A percentile compares a stretch with the other conserved stretches of the same genome.
Conservation (phyloP, 2,888 invertebrate species). For the Xanthia icteritia region DNA sequence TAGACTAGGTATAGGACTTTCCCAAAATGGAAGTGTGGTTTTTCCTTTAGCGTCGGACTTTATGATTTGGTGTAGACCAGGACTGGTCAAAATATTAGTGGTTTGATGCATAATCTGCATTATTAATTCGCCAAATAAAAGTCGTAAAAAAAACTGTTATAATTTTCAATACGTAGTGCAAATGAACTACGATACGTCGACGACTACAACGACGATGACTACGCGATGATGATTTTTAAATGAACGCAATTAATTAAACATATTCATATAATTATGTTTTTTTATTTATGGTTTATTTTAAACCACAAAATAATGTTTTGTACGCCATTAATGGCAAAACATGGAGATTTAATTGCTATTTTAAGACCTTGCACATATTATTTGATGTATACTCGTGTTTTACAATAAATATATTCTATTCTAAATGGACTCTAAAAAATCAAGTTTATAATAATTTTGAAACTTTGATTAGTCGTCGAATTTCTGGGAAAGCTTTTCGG, state of each 20-base stretch:
- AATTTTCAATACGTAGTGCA: not conserved
- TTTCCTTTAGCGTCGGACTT: conserved; percentile 1
- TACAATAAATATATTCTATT: too few relatives aligned
- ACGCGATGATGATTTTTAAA: too few relatives aligned
- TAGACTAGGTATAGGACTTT: not conserved
- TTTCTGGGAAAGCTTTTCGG: not conserved
- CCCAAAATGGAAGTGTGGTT: conserved; percentile 7
- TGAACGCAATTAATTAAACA: too few relatives aligned
- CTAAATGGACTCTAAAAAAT: not conserved
- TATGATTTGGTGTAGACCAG: not conserved
- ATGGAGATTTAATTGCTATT: too few relatives aligned
- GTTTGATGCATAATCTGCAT: not conserved
- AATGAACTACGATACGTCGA: too few relatives aligned
- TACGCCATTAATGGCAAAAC: too few relatives aligned
- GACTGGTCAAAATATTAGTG: not conserved
- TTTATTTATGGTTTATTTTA: too few relatives aligned
- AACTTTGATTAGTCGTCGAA: not conserved
- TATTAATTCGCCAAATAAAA: not conserved
- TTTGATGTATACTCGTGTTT: too few relatives aligned
- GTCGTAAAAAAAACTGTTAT: not conserved
- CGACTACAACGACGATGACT: too few relatives aligned
- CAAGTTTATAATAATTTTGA: not conserved
- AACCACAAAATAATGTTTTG: too few relatives aligned
- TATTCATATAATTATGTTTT: too few relatives aligned
- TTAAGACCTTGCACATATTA: too few relatives aligned